These are phyloP conservation scores for Parthenolecanium corni DNA, from an alignment of 2,888 invertebrate genomes.

Conservation along the genomic window DNA sequence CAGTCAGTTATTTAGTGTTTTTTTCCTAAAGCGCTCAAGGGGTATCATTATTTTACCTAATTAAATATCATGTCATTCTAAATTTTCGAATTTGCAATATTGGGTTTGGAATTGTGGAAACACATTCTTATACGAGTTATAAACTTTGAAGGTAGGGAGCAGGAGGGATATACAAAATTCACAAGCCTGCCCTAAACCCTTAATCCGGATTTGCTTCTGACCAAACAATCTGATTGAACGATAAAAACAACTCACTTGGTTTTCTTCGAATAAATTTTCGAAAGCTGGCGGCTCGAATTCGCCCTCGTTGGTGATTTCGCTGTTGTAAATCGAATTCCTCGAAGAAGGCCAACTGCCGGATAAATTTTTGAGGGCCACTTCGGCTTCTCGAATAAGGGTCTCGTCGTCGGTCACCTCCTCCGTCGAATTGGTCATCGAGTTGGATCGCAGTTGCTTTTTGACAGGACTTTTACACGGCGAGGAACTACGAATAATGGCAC, in stretches of 20 bases:
- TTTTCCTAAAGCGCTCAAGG: too few species aligned
- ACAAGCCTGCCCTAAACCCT: too few species aligned
- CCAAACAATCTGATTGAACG: too few species aligned
- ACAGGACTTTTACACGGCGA: conserved; percentile 40
- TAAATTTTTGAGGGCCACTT: conserved; percentile 73
- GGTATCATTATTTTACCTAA: too few species aligned
- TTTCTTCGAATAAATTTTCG: conserved; percentile 74
- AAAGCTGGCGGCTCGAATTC: conserved; percentile 60
- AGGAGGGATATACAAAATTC: too few species aligned
- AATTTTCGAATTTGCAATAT: too few species aligned
- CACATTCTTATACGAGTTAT: too few species aligned
- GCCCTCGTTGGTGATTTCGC: conserved; percentile 52
- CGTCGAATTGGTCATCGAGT: conserved; percentile 20
- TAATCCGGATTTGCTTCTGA: too few species aligned
- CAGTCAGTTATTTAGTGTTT: too few species aligned
- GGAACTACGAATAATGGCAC: conserved; percentile 39
- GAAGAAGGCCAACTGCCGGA: conserved; percentile 67
- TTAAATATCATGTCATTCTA: too few species aligned
- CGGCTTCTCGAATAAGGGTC: conserved; percentile 72
- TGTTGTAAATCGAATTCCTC: conserved; percentile 48
- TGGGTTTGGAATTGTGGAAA: too few species aligned
- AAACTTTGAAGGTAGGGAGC: too few species aligned
- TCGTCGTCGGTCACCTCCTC: conserved; percentile 59
- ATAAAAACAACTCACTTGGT: conserved; percentile 41
- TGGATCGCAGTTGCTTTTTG: conserved; percentile 35